A percentile compares a stretch with the other conserved stretches of the same genome.
Conservation (phyloP, 1,140 invertebrate species). For the Sweltsa coloradensis region DNA sequence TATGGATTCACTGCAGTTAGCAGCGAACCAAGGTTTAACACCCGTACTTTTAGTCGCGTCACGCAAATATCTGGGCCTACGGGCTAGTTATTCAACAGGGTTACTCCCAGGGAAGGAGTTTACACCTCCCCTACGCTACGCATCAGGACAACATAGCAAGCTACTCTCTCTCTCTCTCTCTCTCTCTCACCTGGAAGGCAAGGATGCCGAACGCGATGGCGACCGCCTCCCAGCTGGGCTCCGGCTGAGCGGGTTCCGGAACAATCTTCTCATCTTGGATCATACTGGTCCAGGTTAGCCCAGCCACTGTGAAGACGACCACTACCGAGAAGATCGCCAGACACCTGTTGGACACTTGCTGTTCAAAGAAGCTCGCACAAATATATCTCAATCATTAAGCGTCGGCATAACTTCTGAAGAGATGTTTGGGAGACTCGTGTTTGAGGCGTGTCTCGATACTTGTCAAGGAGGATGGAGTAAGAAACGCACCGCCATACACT, state of each 20-base stretch:
- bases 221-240: constrained; percentile 31
- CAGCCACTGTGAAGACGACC: constrained; percentile 40
- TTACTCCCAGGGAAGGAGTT: no score
- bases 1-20: no score
- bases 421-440: neutral
- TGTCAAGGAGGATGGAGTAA: no score
- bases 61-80: no score
- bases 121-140: no score
- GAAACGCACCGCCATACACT: no score
- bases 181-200: constrained; percentile 38
- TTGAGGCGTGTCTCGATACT: neutral
- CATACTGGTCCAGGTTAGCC: constrained; percentile 39
- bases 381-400: no score
- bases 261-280: constrained; percentile 22
- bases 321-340: constrained; percentile 42
- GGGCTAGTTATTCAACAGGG: no score
- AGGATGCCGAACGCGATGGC: constrained; percentile 48
- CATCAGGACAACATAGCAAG: constrained; percentile 23
- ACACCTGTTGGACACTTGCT: constrained; percentile 37
- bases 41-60: no score
- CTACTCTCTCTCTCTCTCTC: neutral
- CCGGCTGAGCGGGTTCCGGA: constrained; percentile 19
- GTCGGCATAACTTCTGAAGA: no score
- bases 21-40: no score
- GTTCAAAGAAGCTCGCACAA: no score